Percentiles rank a stretch among this genome's conserved stretches.
These are phyloP conservation scores for Trichonephila clavata DNA, from an alignment of 1,140 invertebrate species.

Conservation along the genomic window DNA sequence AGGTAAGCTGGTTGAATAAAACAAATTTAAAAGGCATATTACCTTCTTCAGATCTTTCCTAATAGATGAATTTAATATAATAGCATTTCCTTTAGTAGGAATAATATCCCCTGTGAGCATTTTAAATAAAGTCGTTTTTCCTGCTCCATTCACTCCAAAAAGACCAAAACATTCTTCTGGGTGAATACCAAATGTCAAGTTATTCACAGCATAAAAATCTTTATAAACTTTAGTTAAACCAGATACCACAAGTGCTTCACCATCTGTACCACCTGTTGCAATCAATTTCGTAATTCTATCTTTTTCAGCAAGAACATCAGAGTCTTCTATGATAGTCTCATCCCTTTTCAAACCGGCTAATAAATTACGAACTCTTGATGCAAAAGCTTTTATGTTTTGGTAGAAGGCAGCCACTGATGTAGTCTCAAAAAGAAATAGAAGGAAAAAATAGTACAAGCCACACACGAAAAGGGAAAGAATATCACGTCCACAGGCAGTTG, in stretches of 20 bases:
- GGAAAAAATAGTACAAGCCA: conserved; percentile 61
- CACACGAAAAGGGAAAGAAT: conserved; percentile 57
- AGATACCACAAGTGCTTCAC: conserved; percentile 78
- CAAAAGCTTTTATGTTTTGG: not conserved
- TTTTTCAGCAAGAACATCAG: conserved; percentile 47
- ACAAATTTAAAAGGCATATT: not conserved
- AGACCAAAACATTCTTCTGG: conserved; percentile 92
- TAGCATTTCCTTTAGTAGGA: conserved; percentile 68
- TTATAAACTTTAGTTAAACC: conserved; percentile 84
- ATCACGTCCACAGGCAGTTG: conserved; percentile 26
- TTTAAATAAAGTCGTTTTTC: conserved; percentile 94
- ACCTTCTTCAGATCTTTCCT: conserved; percentile 43
- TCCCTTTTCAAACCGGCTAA: not conserved
- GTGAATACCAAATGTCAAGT: conserved; percentile 87
- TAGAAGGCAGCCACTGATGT: not conserved
- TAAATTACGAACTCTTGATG: not conserved
- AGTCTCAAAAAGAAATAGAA: conserved; percentile 72
- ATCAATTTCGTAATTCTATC: not conserved
- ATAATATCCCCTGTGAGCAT: conserved; percentile 82
- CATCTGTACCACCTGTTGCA: not conserved
- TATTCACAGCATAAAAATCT: conserved; percentile 85
- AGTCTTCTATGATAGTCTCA: conserved; percentile 21
- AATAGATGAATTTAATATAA: not conserved
- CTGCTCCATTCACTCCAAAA: conserved; percentile 91
- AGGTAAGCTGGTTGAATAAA: no score